Conservation (phyloP, 1,140 invertebrate species). For the Leptoteleia sp. region DNA sequence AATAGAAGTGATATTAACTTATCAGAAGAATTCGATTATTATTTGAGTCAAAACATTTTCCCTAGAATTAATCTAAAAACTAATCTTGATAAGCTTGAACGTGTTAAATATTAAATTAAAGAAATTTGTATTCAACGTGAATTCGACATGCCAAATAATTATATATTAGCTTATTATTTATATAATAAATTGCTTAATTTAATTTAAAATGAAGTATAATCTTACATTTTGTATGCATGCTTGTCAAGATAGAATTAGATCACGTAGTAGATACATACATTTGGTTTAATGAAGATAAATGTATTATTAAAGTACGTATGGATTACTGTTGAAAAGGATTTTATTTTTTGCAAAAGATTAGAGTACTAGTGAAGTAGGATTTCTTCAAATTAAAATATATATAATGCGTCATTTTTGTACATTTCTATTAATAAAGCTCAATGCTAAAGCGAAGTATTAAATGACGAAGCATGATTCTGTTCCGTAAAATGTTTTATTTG, state of each 20-base stretch:
- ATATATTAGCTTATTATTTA: background rate
- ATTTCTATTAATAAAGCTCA: background rate
- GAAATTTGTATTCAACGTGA: background rate
- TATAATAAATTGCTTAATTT: conserved; percentile 29
- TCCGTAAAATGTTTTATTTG: no score
- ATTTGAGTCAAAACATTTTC: no score
- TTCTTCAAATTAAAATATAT: no score
- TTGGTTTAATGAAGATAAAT: conserved; percentile 45
- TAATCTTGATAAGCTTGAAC: no score
- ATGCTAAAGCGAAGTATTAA: conserved; percentile 1
- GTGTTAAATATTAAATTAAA: background rate
- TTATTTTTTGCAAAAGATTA: no score
- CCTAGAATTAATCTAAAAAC: background rate
- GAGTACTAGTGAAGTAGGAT: no score
- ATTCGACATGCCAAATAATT: background rate
- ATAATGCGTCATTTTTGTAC: background rate
- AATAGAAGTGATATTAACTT: no score
- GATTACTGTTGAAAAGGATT: conserved; percentile 11
- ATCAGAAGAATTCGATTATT: no score
- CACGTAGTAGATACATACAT: conserved; percentile 49
- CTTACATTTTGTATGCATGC: conserved; percentile 50
- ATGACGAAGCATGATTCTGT: no score
- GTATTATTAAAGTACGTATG: conserved; percentile 33
- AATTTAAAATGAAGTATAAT: conserved; percentile 28
- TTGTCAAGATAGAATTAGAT: conserved; percentile 52